These are phyloP conservation scores for Sebastes minor DNA, from an alignment of 2,797 vertebrate genomes.

Conservation along the genomic window DNA sequence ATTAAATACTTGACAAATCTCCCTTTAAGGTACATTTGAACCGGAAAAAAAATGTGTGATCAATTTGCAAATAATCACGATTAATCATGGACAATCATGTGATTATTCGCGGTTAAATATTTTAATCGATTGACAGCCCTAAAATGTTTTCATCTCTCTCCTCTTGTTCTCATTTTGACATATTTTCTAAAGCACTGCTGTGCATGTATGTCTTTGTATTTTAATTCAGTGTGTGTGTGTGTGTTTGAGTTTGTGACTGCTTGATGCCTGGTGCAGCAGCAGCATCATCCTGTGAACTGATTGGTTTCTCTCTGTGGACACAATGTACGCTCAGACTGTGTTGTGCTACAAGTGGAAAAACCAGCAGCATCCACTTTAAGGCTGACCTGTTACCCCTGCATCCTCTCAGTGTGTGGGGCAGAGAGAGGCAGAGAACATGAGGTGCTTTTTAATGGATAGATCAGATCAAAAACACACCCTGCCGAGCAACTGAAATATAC, in stretches of 20 bases:
- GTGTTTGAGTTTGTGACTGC: neutral
- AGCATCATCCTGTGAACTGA: constrained; percentile 5
- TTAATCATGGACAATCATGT: too few relatives aligned
- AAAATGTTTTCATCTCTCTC: neutral
- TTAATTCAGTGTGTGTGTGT: neutral
- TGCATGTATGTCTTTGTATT: neutral
- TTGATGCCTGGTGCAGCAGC: neutral
- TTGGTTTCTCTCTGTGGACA: constrained; percentile 5
- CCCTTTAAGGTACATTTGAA: rapidly evolving
- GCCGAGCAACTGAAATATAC: constrained; percentile 12
- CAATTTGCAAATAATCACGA: too few relatives aligned
- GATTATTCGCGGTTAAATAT: neutral
- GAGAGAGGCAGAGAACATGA: constrained; percentile 21
- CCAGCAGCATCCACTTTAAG: constrained; percentile 45
- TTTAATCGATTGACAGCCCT: neutral
- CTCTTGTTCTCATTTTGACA: neutral
- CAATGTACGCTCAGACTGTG: constrained; percentile 2
- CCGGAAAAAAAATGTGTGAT: neutral
- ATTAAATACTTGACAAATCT: rapidly evolving
- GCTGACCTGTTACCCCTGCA: constrained; percentile 38
- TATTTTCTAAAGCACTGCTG: neutral
- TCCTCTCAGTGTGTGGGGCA: constrained; percentile 20
- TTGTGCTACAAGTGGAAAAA: constrained; percentile 3
- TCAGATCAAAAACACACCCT: constrained; percentile 28
- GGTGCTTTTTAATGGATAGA: constrained; percentile 48